Conservation (phyloP, 2,888 invertebrate genomes). For the Steromphala cineraria region DNA sequence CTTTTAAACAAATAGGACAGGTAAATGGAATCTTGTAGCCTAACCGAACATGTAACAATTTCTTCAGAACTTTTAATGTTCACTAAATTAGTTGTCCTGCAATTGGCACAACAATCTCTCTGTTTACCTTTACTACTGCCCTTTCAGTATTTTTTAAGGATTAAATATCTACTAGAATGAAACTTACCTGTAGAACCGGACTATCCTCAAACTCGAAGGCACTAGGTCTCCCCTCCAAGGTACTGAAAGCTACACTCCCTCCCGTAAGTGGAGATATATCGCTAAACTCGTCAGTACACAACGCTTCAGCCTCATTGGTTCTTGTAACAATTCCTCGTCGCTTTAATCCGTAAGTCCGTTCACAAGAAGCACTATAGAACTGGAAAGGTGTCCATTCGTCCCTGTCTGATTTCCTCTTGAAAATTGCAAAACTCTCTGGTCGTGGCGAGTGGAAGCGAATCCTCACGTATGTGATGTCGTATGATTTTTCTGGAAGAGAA, state of each 20-base stretch:
- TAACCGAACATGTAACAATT: too few species aligned
- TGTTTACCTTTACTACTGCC: too few species aligned
- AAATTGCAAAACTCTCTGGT: constrained; percentile 97
- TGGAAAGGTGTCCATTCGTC: constrained; percentile 81
- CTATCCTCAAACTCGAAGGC: constrained; percentile 94
- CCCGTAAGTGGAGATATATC: constrained; percentile 96
- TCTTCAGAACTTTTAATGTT: too few species aligned
- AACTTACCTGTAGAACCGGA: constrained; percentile 87
- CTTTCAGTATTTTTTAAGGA: too few species aligned
- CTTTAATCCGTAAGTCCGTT: constrained; percentile 90
- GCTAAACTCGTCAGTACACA: constrained; percentile 98
- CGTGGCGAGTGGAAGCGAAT: constrained; percentile 95
- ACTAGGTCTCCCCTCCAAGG: constrained; percentile 94
- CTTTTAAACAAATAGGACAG: too few species aligned
- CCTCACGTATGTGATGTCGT: constrained; percentile 96
- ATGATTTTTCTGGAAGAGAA: constrained; percentile 89
- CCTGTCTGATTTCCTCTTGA: constrained; percentile 83
- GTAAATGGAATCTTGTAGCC: too few species aligned
- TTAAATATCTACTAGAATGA: too few species aligned
- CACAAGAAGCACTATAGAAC: constrained; percentile 88
- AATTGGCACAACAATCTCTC: too few species aligned
- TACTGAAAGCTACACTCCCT: constrained; percentile 95
- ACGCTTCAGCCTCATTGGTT: constrained; percentile 90
- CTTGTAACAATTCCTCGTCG: constrained; percentile 79
- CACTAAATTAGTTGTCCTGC: too few species aligned